Percentiles rank a stretch among this genome's conserved stretches.
Evolutionary conservation across 2,113 vertebrate genomes (phyloP).

Genomic region (Jacana jacana): DNA sequence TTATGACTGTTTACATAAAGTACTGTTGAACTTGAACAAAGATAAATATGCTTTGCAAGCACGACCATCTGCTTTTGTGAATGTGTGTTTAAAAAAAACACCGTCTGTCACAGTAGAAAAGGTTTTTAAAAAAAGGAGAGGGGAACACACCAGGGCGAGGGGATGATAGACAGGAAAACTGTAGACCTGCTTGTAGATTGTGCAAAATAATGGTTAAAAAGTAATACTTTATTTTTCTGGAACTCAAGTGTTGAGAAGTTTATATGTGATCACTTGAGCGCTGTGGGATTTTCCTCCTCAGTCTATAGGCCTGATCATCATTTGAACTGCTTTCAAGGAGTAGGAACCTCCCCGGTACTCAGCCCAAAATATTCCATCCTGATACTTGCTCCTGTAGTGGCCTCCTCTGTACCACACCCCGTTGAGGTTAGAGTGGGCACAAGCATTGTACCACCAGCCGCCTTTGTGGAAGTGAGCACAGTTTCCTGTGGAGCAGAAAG

Average conservation of each 20-base stretch:
- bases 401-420: slow-evolving; percentile 97
- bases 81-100: slow-evolving; percentile 29
- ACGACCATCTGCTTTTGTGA: slow-evolving; percentile 35
- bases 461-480: slow-evolving; percentile 99
- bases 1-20: not conserved
- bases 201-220: slow-evolving; percentile 64
- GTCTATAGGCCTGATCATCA: slow-evolving; percentile 97
- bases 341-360: slow-evolving; percentile 97
- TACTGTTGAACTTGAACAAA: not conserved
- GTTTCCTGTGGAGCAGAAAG: slow-evolving; percentile 81
- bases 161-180: not conserved
- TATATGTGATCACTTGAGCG: not conserved
- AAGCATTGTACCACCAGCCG: slow-evolving; percentile 98
- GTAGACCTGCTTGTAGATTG: slow-evolving; percentile 46
- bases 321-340: slow-evolving; percentile 89
- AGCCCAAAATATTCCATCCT: slow-evolving; percentile 97
- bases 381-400: slow-evolving; percentile 97
- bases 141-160: not conserved
- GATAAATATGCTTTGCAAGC: slow-evolving; percentile 46
- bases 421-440: slow-evolving; percentile 96
- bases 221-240: slow-evolving; percentile 33
- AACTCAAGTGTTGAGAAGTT: slow-evolving; percentile 12
- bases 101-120: slow-evolving; percentile 45
- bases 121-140: not conserved
- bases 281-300: slow-evolving; percentile 55